Conservation (phyloP, 2,888 invertebrate species). For the Calephelis perditalis region DNA sequence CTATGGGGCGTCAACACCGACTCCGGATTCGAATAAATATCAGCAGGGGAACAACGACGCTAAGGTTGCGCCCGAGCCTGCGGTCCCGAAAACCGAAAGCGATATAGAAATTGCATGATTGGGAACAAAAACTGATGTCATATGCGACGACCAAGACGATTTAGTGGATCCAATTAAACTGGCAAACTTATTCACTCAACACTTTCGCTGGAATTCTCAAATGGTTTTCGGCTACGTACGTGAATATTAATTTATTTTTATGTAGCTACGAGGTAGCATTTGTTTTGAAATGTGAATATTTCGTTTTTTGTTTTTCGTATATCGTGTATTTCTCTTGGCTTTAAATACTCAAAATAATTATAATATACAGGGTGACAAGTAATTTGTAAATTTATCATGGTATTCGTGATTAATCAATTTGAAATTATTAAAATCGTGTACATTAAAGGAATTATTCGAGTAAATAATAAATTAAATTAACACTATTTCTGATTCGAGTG, state of each 20-base stretch:
- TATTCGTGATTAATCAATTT: not conserved
- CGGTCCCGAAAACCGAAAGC: conserved; percentile 40
- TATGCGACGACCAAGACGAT: conserved; percentile 25
- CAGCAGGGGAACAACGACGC: conserved; percentile 24
- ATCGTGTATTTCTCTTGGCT: no score
- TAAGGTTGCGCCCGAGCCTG: conserved; percentile 34
- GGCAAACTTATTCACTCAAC: conserved; percentile 40
- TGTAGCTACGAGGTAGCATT: not conserved
- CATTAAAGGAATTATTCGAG: no score
- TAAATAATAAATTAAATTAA: no score
- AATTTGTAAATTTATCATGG: not conserved
- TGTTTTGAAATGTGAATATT: not conserved
- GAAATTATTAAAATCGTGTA: not conserved
- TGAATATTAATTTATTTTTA: conserved; percentile 8
- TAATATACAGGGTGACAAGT: conserved; percentile 6
- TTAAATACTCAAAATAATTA: not conserved
- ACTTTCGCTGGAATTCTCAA: conserved; percentile 37
- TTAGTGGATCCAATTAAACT: conserved; percentile 39
- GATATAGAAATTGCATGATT: conserved; percentile 51
- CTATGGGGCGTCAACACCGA: conserved; percentile 37
- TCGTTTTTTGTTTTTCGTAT: not conserved
- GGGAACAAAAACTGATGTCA: conserved; percentile 25
- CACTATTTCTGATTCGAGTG: no score
- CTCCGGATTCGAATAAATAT: conserved; percentile 32
- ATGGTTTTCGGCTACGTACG: conserved; percentile 30